Evolutionary conservation across 2,113 vertebrate genomes (phyloP), one percentile per base, ranked within the genome.

Genomic region (Psammodynastes pulverulentus): DNA sequence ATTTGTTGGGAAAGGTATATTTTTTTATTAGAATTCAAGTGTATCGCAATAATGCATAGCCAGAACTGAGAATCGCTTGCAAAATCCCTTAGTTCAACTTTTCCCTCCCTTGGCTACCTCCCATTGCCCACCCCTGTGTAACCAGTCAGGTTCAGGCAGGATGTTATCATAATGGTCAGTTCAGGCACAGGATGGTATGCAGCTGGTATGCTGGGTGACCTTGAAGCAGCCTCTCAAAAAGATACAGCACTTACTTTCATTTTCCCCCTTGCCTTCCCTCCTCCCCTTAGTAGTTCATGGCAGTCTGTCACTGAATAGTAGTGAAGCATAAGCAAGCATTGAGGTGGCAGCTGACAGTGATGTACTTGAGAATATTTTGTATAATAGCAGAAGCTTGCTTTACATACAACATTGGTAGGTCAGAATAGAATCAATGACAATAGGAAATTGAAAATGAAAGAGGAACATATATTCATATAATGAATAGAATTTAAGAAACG

Each of bases 401-500:
- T 0, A 19, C 3, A 39, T 9, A 29, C 9, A 4, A 29, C 79
- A 89, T 7, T 23, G 34, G 3, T 21, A 51, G 10, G 13, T 3
- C 19, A 48, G 29, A 62, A 13, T 91, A 5, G 8, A 85, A 67
- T 13, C 21, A 39, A 39, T 26, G 84, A 58, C 26, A 24, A 91
- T 17, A 88, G 4, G 15, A 87, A 51, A 72, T 21, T 26, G 19
- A 17, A 72, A 45, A 43, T 46, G 53, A 56, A 23, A 23, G 8
- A 45, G 43, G 45, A 49, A 15, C 98, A 96, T 62, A 12, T 62
- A 62, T n/a, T 67, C 29, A 67, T 13, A 67, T 97, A 95, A 56
- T 92, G 94, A 91, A 87, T 87, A 84, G 56, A n/a, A 85, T 46
- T 86, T 45, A 94, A 95, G 12, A 96, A 96, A 92, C 94, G 93